Evolutionary conservation across 2,888 invertebrate species (phyloP).

Genomic region (Zaprionus lineosus): DNA sequence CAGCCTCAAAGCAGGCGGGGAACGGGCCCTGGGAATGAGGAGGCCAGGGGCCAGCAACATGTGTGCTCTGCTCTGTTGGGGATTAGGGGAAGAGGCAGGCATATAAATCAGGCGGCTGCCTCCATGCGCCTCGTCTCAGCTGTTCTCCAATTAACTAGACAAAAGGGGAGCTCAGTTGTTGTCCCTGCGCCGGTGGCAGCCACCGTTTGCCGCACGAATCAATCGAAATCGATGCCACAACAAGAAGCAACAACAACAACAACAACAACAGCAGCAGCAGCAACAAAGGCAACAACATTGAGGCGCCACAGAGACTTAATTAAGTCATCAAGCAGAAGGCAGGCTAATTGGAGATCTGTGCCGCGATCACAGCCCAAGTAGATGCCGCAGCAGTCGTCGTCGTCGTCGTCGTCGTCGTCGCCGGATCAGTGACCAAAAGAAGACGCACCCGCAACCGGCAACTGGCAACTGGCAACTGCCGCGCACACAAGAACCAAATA

Average conservation of each 20-base stretch:
- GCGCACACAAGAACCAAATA: slow-evolving; percentile 64
- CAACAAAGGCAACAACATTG: slow-evolving; percentile 47
- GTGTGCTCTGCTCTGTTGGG: neutral
- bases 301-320: slow-evolving; percentile 83
- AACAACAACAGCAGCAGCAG: slow-evolving; percentile 24
- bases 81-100: slow-evolving; percentile 7
- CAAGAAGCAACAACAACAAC: slow-evolving; percentile 23
- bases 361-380: slow-evolving; percentile 69
- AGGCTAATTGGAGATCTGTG: slow-evolving; percentile 83
- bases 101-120: slow-evolving; percentile 42
- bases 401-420: neutral
- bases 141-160: slow-evolving; percentile 55
- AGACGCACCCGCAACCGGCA: slow-evolving; percentile 70
- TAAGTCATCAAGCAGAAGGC: slow-evolving; percentile 84
- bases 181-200: slow-evolving; percentile 18
- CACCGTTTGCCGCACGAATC: slow-evolving; percentile 47
- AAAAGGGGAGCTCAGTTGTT: slow-evolving; percentile 6
- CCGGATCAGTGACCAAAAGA: slow-evolving; percentile 68
- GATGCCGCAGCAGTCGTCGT: slow-evolving; percentile 9
- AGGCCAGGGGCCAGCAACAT: too few relatives aligned
- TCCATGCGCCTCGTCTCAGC: slow-evolving; percentile 23
- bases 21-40: too few relatives aligned
- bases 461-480: slow-evolving; percentile 14
- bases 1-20: slow-evolving; percentile 30
- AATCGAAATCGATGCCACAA: slow-evolving; percentile 46